These are phyloP conservation scores for Eilema caniola DNA, from an alignment of 2,888 invertebrate genomes.

Conservation along the genomic window DNA sequence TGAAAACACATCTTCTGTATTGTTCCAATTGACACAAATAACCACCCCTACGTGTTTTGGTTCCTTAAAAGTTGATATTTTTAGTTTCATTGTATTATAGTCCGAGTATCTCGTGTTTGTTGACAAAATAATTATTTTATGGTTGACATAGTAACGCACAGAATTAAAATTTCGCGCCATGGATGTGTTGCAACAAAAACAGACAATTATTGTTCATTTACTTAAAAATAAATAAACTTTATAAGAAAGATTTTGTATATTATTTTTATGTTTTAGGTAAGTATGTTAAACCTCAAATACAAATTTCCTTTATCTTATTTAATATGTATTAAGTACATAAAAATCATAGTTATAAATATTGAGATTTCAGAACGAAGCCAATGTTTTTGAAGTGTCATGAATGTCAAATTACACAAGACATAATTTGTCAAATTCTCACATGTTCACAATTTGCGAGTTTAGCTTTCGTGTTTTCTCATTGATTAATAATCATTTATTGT, in stretches of 20 bases:
- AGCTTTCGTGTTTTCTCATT: slow-evolving; percentile 16
- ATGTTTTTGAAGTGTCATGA: not conserved
- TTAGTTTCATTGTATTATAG: slow-evolving; percentile 90
- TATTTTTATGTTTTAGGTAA: too few species aligned
- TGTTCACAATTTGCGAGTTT: slow-evolving; percentile 20
- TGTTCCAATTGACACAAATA: slow-evolving; percentile 97
- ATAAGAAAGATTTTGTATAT: too few species aligned
- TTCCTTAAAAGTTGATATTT: slow-evolving; percentile 92
- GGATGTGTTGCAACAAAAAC: not conserved
- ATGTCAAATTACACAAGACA: slow-evolving; percentile 8
- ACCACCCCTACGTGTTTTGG: slow-evolving; percentile 93
- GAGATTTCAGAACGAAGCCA: slow-evolving; percentile 3
- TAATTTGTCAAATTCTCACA: slow-evolving; percentile 11
- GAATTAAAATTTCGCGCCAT: not conserved
- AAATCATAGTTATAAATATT: too few species aligned
- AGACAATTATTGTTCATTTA: too few species aligned
- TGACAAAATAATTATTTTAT: not conserved
- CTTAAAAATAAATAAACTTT: too few species aligned
- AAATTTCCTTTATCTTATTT: too few species aligned
- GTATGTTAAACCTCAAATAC: too few species aligned
- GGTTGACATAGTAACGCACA: slow-evolving; percentile 43
- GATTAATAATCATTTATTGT: slow-evolving; percentile 8
- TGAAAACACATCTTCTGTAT: slow-evolving; percentile 97
- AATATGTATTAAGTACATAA: too few species aligned
- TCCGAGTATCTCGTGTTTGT: slow-evolving; percentile 1